Evolutionary conservation across 2,113 vertebrate genomes (phyloP).

Genomic region (Cathartes aura): DNA sequence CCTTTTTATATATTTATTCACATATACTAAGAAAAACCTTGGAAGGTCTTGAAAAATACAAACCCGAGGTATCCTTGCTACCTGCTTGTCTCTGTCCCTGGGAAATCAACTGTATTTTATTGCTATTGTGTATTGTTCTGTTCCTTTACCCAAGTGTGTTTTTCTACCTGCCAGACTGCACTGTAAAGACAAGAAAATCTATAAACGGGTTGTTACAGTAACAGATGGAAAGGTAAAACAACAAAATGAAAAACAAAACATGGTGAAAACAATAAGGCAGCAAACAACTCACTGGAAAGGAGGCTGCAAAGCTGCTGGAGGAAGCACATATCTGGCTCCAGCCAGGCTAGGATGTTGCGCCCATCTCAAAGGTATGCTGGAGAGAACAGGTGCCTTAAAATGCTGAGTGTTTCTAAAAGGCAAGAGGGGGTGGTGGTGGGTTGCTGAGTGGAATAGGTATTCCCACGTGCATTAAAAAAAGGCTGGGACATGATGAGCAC

Average conservation of each 20-base stretch:
- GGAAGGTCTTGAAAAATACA: not conserved
- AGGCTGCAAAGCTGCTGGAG: not conserved
- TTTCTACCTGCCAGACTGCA: not conserved
- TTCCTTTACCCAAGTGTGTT: not conserved
- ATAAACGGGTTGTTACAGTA: not conserved
- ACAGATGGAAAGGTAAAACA: not conserved
- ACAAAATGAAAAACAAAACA: not conserved
- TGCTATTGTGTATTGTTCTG: not conserved
- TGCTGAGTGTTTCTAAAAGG: not conserved
- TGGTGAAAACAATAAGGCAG: not conserved
- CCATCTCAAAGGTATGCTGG: not conserved
- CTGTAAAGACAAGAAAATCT: not conserved
- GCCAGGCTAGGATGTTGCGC: not conserved
- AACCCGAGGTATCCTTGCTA: not conserved
- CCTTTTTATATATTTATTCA: not conserved
- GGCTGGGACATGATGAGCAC: not conserved
- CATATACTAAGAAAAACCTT: not conserved
- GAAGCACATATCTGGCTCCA: not conserved
- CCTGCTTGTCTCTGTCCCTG: not conserved
- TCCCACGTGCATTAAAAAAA: not conserved
- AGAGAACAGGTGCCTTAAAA: not conserved
- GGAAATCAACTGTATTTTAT: not conserved
- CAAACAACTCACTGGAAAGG: not conserved
- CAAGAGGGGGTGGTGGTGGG: not conserved
- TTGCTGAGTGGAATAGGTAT: not conserved